Conservation (phyloP, 1,140 invertebrate genomes). For the Sycophaga agraensis region DNA sequence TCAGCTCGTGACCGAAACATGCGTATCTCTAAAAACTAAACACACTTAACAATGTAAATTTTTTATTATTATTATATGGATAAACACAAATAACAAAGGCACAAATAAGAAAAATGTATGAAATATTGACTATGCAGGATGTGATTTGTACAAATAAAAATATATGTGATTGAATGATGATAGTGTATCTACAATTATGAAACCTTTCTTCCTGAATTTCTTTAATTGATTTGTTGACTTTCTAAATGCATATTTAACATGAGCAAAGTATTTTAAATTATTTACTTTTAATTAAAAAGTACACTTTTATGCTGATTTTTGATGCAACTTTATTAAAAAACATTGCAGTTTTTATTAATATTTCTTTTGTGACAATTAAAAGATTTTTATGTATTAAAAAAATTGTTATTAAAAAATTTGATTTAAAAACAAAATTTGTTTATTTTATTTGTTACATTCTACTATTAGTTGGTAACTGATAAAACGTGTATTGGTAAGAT, state of each 20-base stretch:
- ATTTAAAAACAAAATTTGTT: no score
- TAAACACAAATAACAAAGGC: slow-evolving; percentile 25
- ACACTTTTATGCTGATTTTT: slow-evolving; percentile 12
- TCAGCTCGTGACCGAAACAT: slow-evolving; percentile 11
- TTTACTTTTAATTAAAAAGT: neutral
- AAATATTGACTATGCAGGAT: slow-evolving; percentile 10
- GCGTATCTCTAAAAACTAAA: slow-evolving; percentile 22
- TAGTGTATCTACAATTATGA: slow-evolving; percentile 25
- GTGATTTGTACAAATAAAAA: slow-evolving; percentile 28
- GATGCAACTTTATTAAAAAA: neutral
- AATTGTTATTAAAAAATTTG: no score
- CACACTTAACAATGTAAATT: slow-evolving; percentile 18
- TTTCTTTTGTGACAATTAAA: neutral
- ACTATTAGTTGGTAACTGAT: no score
- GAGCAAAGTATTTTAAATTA: neutral
- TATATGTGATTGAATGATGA: slow-evolving; percentile 24
- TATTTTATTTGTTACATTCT: no score
- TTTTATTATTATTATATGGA: slow-evolving; percentile 2
- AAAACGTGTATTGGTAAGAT: no score
- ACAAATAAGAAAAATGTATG: slow-evolving; percentile 19
- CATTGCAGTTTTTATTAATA: neutral
- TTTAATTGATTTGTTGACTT: slow-evolving; percentile 7
- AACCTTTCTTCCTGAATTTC: slow-evolving; percentile 31
- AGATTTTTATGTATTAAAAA: no score
- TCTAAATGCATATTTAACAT: neutral